Evolutionary conservation across 2,888 invertebrate genomes (phyloP).

Genomic region (Megamerina dolium): DNA sequence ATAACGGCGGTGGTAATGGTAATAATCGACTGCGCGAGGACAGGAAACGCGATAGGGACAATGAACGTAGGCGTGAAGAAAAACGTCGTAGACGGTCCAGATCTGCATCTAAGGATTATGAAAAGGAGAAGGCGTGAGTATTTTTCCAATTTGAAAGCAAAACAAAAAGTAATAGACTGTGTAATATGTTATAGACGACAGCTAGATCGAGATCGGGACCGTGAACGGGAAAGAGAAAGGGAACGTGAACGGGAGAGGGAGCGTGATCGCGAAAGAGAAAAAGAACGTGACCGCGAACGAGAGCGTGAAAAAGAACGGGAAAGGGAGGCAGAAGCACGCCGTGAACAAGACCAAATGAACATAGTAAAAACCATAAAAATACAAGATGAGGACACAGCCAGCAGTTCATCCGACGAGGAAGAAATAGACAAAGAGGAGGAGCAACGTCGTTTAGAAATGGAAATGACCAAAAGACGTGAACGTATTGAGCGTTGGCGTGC

Average conservation of each 20-base stretch:
- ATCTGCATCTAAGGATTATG: conserved; percentile 34
- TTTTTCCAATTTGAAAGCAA: too few relatives aligned
- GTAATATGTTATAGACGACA: conserved; percentile 29
- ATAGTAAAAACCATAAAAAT: conserved; percentile 33
- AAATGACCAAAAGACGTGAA: conserved; percentile 93
- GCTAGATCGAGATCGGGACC: conserved; percentile 49
- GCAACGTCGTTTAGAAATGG: conserved; percentile 80
- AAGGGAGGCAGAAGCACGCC: conserved; percentile 15
- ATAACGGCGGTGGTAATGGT: conserved; percentile 29
- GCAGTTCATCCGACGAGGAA: conserved; percentile 46
- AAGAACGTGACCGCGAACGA: conserved; percentile 46
- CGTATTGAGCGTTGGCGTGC: conserved; percentile 95
- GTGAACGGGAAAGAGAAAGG: conserved; percentile 45
- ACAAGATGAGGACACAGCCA: conserved; percentile 29
- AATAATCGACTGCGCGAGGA: conserved; percentile 35
- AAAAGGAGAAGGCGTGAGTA: conserved; percentile 26
- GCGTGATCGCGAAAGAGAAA: conserved; percentile 49
- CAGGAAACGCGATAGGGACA: conserved; percentile 25
- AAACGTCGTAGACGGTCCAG: conserved; percentile 38
- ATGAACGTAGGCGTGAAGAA: conserved; percentile 34
- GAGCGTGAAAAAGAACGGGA: conserved; percentile 22
- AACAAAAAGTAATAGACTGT: too few relatives aligned
- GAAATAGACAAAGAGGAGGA: conserved; percentile 74
- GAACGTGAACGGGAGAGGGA: conserved; percentile 19
- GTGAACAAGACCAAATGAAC: too few relatives aligned